Base-by-base conservation (phyloP, 1,140 invertebrate species). In the Dufourea novaeangliae region DNA sequence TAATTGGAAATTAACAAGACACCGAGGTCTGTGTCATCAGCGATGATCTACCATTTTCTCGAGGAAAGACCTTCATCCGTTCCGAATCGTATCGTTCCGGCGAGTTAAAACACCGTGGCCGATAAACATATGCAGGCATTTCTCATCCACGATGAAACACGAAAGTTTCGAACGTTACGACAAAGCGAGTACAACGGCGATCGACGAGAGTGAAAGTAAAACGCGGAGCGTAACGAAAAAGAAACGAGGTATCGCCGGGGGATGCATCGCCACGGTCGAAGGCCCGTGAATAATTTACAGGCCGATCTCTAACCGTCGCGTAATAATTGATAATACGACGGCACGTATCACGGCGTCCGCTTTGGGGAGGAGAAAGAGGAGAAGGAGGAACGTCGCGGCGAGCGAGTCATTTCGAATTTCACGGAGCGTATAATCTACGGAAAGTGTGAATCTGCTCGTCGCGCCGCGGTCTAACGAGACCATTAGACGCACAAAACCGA, bases 251-350 rank as follows among this genome's bases (percentile, higher is more conserved):
- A 32, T 71, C 56, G n/a, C 34, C 37, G n/a, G 56, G 39, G 29
- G 34, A 37, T 37, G 61, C 61, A 57, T 44, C 37, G 70, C 39
- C 62, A 75, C 63, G 62, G 52, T 75, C 37, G 37, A 64, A 25
- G 59, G 29, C n/a, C 39, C 57, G 63, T 27, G 25, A 73, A 64
- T 54, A 54, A 73, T 64, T 64, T 29, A 27, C 32, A 3, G 59
- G 6, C 20, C 29, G 59, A 50, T 64, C 34, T 64, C 71, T 34
- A 29, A 29, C 17, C 4, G 29, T 44, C 34, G 27, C n/a, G 27
- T 17, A 63, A 64, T 76, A 76, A 79, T 71, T 70, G 50, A 77
- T 77, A 77, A 77, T 39, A 12, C 20, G 20, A 0, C 41, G 8
- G 7, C 63, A 59, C 34, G 25, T n/a, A 34, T 22, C 37, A n/a